Base-by-base conservation (phyloP, 2,888 invertebrate genomes). In the Erebia epiphron region DNA sequence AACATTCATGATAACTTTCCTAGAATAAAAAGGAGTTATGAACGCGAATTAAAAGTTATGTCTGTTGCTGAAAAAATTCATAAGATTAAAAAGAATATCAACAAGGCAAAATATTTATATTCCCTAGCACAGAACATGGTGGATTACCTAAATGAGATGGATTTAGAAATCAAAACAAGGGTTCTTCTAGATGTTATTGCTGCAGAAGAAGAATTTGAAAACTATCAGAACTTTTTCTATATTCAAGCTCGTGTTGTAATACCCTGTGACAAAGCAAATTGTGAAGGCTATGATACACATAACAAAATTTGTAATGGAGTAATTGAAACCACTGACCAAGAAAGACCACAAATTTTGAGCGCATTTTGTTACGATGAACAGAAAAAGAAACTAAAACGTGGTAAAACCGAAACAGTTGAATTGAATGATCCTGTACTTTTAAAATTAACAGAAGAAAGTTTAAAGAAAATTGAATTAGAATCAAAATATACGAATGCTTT, bases 241-340 rank as follows among this genome's bases (percentile, higher is more conserved):
- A 78, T 91, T 63, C 88, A 89, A 80, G 84, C 80, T 41, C 82
- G 80, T 68, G 82, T 89, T 50, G 76, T 77, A 8, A 82, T 85
- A 75, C 87, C 89, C 2, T 90, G 90, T 73, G 81, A 85, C 62
- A 83, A 80, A 76, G 75, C 75, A 54, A 75, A 80, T 52, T 90
- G 90, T 74, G 85, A 88, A 73, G 75, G 79, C 21, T 83, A 82
- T 62, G 85, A 88, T 41, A 78, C 81, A 54, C 76, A 84, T 10
- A 83, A 82, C 11, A 94, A 94, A 83, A 90, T 94, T 68, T 95
- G 95, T 79, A 94, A 94, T 77, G 90, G 94, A 18, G 86, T 94
- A 69, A 84, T 95, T 57, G 90, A 93, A 73, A 86, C 83, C 65
- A 86, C 87, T 0, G 84, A 90, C 58, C 80, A 88, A 70, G 82